phyloP scores from a whole-genome alignment of 2,888 invertebrate species.

The Drosophila acutilabella region DNA sequence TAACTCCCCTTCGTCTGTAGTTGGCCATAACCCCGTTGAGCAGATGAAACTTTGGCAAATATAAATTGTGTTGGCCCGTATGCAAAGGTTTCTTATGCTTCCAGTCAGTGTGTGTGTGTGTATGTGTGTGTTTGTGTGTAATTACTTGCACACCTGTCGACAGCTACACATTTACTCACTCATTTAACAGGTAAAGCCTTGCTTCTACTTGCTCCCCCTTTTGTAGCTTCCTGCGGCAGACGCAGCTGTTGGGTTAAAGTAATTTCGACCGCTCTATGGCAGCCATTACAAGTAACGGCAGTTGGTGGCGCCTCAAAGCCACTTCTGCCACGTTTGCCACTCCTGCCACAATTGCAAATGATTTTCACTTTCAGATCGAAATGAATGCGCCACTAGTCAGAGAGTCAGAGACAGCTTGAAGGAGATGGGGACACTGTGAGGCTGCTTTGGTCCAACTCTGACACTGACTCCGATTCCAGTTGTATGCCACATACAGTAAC shows the following conservation, averaged over 20 bases:
- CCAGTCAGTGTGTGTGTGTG: slow-evolving; percentile 20
- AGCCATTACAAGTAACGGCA: slow-evolving; percentile 64
- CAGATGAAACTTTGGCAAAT: slow-evolving; percentile 75
- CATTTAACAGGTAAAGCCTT: slow-evolving; percentile 64
- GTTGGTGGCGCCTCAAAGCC: slow-evolving; percentile 6
- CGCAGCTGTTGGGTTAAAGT: slow-evolving; percentile 68
- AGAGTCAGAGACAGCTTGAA: neutral
- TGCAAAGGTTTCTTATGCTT: slow-evolving; percentile 64
- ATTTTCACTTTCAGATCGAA: slow-evolving; percentile 81
- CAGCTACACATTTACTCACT: slow-evolving; percentile 80
- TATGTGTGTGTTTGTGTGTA: slow-evolving; percentile 69
- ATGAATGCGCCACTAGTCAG: slow-evolving; percentile 73
- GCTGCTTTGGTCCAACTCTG: slow-evolving; percentile 8
- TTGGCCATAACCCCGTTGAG: slow-evolving; percentile 22
- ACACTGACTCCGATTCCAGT: slow-evolving; percentile 24
- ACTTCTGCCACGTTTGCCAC: neutral
- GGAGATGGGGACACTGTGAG: neutral
- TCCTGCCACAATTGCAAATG: slow-evolving; percentile 80
- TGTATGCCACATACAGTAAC: slow-evolving; percentile 44
- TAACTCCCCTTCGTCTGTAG: neutral
- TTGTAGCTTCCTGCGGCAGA: slow-evolving; percentile 27
- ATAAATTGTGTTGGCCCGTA: slow-evolving; percentile 74
- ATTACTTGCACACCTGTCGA: slow-evolving; percentile 80
- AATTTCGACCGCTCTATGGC: slow-evolving; percentile 76
- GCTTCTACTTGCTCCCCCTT: neutral